A percentile compares a stretch with the other conserved stretches of the same genome.
Evolutionary conservation across 1,140 invertebrate genomes (phyloP).

Genomic region (Saccostrea cuccullata): DNA sequence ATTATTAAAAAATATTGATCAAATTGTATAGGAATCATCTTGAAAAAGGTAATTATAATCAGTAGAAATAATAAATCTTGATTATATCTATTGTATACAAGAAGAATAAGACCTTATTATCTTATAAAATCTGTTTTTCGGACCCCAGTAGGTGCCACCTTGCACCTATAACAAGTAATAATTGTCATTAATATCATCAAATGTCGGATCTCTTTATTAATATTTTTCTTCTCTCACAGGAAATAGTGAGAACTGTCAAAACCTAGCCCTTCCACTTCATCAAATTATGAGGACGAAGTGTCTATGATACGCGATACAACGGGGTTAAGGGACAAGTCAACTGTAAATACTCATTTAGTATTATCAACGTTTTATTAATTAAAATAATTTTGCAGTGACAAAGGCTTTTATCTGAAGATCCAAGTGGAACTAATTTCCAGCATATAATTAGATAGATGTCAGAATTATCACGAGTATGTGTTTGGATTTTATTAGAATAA

Average conservation of each 20-base stretch:
- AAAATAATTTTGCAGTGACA: not conserved
- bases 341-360: not conserved
- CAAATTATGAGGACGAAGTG: not conserved
- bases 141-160: not conserved
- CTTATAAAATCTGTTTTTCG: too few relatives aligned
- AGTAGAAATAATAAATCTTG: too few relatives aligned
- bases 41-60: too few relatives aligned
- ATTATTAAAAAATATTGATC: too few relatives aligned
- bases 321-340: not conserved
- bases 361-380: not conserved
- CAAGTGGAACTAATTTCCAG: not conserved
- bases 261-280: not conserved
- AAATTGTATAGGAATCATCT: too few relatives aligned
- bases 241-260: constrained; percentile 20
- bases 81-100: too few relatives aligned
- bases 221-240: not conserved
- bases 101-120: too few relatives aligned
- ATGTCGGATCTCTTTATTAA: not conserved
- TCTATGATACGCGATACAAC: not conserved
- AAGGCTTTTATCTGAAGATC: too few relatives aligned
- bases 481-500: not conserved
- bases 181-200: not conserved
- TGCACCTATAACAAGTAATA: not conserved
- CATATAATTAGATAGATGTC: not conserved
- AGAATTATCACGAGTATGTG: not conserved